Evolutionary conservation across 2,797 vertebrate species (phyloP).

Genomic region (Pseudomugil gertrudae): DNA sequence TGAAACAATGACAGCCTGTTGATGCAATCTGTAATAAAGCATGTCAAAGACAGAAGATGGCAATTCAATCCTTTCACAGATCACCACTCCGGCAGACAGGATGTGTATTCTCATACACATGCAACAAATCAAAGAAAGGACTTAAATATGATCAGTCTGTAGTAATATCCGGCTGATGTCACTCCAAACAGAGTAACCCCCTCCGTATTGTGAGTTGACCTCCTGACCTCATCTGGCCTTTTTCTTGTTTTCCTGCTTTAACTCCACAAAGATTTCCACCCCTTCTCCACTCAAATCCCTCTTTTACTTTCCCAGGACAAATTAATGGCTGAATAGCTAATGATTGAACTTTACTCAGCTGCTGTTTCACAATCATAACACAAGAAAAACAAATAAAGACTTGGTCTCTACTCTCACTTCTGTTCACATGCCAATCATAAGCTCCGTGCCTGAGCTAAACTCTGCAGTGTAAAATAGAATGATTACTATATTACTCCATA

Average conservation of each 20-base stretch:
- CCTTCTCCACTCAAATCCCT: conserved; percentile 19
- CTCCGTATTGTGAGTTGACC: conserved; percentile 44
- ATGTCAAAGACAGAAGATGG: conserved; percentile 50
- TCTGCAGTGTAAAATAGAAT: conserved; percentile 7
- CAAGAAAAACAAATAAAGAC: conserved; percentile 28
- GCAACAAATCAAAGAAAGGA: conserved; percentile 3
- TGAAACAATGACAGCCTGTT: conserved; percentile 76
- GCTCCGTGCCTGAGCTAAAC: conserved; percentile 27
- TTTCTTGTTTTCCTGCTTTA: conserved; percentile 33
- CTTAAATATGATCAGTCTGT: conserved; percentile 40
- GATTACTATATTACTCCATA: conserved; percentile 18
- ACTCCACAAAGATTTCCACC: conserved; percentile 11
- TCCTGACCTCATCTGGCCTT: conserved; percentile 30
- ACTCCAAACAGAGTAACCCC: conserved; percentile 34
- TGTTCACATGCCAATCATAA: conserved; percentile 46
- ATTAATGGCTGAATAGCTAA: conserved; percentile 22
- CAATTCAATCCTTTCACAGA: conserved; percentile 48
- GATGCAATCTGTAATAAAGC: conserved; percentile 55
- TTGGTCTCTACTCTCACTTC: conserved; percentile 22
- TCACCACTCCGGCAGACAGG: conserved; percentile 16
- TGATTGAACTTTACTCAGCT: conserved; percentile 39
- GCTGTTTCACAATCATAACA: conserved; percentile 23
- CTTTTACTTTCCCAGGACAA: conserved; percentile 22
- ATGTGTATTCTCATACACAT: conserved; percentile 1
- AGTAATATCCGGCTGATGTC: conserved; percentile 55